Evolutionary conservation across 2,797 vertebrate genomes (phyloP).

Genomic region (Typhlichthys subterraneus): DNA sequence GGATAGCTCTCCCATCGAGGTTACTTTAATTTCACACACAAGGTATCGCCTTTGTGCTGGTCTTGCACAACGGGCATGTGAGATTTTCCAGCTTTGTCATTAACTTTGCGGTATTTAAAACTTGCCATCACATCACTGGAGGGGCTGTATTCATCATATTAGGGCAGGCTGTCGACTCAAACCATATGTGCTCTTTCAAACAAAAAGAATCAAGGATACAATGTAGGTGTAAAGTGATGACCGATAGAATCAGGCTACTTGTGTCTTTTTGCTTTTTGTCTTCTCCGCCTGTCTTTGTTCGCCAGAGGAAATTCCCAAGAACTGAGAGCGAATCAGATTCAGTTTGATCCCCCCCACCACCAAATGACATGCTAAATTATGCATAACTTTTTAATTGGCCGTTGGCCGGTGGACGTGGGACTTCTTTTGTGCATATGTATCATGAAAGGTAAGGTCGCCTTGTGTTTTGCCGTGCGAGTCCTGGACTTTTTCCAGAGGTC

Average conservation of each 20-base stretch:
- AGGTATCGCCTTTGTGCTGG: slow-evolving; percentile 67
- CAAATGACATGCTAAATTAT: slow-evolving; percentile 79
- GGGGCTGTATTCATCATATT: slow-evolving; percentile 48
- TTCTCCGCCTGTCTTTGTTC: slow-evolving; percentile 22
- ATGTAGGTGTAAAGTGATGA: slow-evolving; percentile 18
- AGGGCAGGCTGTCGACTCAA: slow-evolving; percentile 16
- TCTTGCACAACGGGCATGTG: slow-evolving; percentile 58
- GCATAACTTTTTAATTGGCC: slow-evolving; percentile 81
- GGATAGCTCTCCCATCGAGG: slow-evolving; percentile 66
- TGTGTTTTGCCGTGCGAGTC: slow-evolving; percentile 36
- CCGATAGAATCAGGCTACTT: slow-evolving; percentile 33
- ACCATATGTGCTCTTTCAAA: slow-evolving; percentile 15
- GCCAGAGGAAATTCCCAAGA: slow-evolving; percentile 45
- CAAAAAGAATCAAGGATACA: slow-evolving; percentile 7
- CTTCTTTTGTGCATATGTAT: slow-evolving; percentile 59
- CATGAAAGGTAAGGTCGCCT: slow-evolving; percentile 64
- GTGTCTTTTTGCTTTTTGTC: neutral
- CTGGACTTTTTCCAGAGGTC: slow-evolving; percentile 66
- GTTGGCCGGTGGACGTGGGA: slow-evolving; percentile 47
- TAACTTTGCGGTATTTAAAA: slow-evolving; percentile 69
- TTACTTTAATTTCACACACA: slow-evolving; percentile 67
- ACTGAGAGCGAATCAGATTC: slow-evolving; percentile 61
- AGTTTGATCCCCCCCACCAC: slow-evolving; percentile 63
- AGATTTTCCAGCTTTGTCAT: slow-evolving; percentile 62
- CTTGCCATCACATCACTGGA: slow-evolving; percentile 50